Conservation (phyloP, 2,797 vertebrate genomes). For the Lithobates sylvaticus region DNA sequence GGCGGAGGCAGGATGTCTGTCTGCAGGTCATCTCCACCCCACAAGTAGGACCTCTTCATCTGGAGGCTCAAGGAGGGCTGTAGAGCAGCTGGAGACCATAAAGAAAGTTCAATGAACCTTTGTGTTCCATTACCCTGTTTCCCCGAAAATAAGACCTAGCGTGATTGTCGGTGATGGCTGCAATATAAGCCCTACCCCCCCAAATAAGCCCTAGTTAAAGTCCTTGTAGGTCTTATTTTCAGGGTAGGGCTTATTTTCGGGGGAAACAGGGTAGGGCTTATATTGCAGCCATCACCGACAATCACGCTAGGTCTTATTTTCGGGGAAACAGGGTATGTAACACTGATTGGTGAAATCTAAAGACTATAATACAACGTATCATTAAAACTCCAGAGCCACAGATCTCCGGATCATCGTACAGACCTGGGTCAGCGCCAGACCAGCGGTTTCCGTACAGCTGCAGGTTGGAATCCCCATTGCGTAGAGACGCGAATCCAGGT, state of each 20-base stretch:
- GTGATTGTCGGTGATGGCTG: too few species aligned
- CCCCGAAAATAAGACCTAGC: too few species aligned
- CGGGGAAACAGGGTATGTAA: too few species aligned
- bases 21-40: neutral
- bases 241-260: too few species aligned
- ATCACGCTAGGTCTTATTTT: too few species aligned
- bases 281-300: too few species aligned
- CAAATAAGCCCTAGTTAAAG: too few species aligned
- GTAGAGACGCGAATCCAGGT: neutral
- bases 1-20: neutral
- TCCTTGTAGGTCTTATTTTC: too few species aligned
- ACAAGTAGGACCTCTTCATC: conserved; percentile 47
- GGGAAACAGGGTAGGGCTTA: too few species aligned
- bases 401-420: conserved; percentile 6
- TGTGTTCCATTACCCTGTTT: too few species aligned
- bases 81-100: conserved; percentile 63
- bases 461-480: neutral
- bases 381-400: neutral
- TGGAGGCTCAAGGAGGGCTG: conserved; percentile 44
- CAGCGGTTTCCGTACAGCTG: conserved; percentile 56
- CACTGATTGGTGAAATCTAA: neutral
- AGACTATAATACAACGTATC: neutral
- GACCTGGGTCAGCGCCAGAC: conserved; percentile 63
- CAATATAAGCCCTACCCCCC: too few species aligned
- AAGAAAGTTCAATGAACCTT: neutral